Evolutionary conservation across 1,140 invertebrate species (phyloP).

Genomic region (Venturia canescens): DNA sequence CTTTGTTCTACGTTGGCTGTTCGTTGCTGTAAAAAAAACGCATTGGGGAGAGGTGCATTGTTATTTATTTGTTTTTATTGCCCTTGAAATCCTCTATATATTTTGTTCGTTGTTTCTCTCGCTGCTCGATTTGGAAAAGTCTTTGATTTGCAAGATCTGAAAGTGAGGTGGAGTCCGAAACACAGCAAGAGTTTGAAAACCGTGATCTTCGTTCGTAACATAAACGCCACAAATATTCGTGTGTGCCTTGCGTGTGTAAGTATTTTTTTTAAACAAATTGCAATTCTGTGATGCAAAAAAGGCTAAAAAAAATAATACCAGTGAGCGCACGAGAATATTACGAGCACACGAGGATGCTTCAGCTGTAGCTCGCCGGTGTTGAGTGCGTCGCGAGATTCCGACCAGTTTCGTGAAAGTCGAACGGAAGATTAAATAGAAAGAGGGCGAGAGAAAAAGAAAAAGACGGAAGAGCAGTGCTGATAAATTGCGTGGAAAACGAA

Average conservation of each 20-base stretch:
- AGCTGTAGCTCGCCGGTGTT: constrained; percentile 35
- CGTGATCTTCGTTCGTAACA: not conserved
- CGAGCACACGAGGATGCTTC: constrained; percentile 21
- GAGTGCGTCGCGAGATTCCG: constrained; percentile 13
- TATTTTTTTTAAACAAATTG: not conserved
- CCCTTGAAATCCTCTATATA: not conserved
- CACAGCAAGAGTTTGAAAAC: not conserved
- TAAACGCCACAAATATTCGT: not conserved
- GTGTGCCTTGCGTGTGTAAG: not conserved
- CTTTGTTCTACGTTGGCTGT: not conserved
- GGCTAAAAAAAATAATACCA: not conserved
- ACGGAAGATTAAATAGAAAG: constrained; percentile 25
- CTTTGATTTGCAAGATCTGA: not conserved
- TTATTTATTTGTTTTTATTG: not conserved
- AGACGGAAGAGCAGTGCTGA: constrained; percentile 8
- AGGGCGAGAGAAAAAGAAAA: constrained; percentile 26
- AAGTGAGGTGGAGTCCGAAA: not conserved
- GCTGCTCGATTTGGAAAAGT: not conserved
- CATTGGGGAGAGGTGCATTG: not conserved
- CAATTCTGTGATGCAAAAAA: not conserved
- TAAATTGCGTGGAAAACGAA: constrained; percentile 49
- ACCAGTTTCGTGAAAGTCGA: constrained; percentile 37
- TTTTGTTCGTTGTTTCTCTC: not conserved
- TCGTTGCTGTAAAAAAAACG: not conserved
- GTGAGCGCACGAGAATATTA: not conserved